Conservation (phyloP, 2,113 vertebrate genomes). For the Syngnathus scovelli region DNA sequence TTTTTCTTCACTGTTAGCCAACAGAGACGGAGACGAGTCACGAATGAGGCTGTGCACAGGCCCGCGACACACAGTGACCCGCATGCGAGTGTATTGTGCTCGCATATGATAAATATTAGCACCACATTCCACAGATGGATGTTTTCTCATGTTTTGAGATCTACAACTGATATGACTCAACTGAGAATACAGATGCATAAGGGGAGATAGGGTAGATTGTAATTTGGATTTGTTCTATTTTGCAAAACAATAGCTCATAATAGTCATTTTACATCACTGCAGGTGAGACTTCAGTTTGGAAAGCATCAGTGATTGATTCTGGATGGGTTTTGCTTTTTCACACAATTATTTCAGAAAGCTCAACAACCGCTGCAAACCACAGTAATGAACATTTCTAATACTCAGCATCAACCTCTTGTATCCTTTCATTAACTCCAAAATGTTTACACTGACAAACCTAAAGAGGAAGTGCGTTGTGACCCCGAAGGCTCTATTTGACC, state of each 20-base stretch:
- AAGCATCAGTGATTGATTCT: too few species aligned
- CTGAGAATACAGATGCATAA: neutral
- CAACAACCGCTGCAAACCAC: too few species aligned
- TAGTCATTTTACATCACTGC: too few species aligned
- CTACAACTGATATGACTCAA: neutral
- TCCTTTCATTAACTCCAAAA: conserved; percentile 13
- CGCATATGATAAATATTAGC: conserved; percentile 13
- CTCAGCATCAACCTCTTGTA: conserved; percentile 4
- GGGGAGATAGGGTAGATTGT: too few species aligned
- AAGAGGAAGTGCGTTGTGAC: conserved; percentile 60
- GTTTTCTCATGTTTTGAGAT: conserved; percentile 16
- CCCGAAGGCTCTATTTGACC: conserved; percentile 50
- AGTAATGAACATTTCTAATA: too few species aligned
- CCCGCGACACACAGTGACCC: neutral
- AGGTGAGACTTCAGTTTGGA: too few species aligned
- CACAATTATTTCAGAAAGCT: too few species aligned
- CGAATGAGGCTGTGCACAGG: neutral
- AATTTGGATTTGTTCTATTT: too few species aligned
- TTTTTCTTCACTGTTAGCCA: neutral
- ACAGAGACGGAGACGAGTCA: neutral
- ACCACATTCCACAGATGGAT: conserved; percentile 25
- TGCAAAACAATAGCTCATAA: too few species aligned
- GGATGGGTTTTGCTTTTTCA: too few species aligned
- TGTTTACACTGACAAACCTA: conserved; percentile 33
- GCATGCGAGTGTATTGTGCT: neutral